Evolutionary conservation across 2,888 invertebrate genomes (phyloP).

Genomic region (Zele albiditarsus): DNA sequence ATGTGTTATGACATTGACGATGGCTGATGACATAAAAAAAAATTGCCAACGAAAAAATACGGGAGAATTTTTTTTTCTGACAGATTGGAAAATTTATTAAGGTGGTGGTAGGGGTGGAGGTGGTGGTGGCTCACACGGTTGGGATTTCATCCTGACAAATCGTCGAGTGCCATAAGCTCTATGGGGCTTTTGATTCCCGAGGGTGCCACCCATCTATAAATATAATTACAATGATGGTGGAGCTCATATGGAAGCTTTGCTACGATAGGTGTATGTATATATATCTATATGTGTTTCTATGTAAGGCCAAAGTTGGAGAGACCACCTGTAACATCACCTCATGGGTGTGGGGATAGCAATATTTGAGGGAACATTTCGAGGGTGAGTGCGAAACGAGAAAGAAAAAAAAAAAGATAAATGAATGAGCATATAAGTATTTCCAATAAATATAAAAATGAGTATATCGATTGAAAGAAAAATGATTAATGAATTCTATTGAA

Average conservation of each 20-base stretch:
- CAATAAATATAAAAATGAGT: not conserved
- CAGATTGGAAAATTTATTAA: not conserved
- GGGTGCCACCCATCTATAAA: conserved; percentile 3
- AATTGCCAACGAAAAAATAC: not conserved
- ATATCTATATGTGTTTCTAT: not conserved
- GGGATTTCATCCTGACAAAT: conserved; percentile 3
- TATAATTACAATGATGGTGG: conserved; percentile 3
- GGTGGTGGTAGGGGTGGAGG: not conserved
- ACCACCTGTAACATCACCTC: conserved; percentile 7
- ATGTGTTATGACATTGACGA: not conserved
- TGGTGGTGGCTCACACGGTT: not conserved
- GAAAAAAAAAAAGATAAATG: not conserved
- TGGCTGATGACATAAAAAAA: not conserved
- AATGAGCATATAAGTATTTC: not conserved
- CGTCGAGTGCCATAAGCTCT: not conserved
- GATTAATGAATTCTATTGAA: no score
- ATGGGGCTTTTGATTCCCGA: not conserved
- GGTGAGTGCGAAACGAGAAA: not conserved
- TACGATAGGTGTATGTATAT: not conserved
- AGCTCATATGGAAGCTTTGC: not conserved
- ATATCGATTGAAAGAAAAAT: no score
- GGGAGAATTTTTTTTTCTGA: not conserved
- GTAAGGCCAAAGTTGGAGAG: not conserved
- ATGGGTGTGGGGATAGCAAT: not conserved
- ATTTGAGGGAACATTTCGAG: not conserved